Base-by-base conservation (phyloP, 2,797 vertebrate species). In the Pelodytes ibericus region DNA sequence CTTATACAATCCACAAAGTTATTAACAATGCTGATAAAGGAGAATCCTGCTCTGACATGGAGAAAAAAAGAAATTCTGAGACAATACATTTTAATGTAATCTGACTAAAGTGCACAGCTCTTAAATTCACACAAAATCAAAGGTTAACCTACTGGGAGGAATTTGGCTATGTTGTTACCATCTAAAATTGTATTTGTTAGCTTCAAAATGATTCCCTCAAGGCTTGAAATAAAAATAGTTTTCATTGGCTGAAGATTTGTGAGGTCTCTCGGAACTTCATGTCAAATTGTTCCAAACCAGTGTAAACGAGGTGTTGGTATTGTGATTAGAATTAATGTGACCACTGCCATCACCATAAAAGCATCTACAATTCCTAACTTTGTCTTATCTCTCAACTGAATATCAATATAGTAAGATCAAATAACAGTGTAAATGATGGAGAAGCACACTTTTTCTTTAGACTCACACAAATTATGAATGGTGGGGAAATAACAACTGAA, bases 121-220 rank as follows among this genome's bases (percentile, higher is more conserved):
- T 89, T 91, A 88, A 90, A 91, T 90, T 81, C 83, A 86, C 88
- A 90, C 76, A 83, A 87, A 86, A 81, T 88, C 86, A 88, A 87
- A 89, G 86, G 87, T 89, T 90, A 90, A 88, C 90, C 88, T 91
- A 84, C 85, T 85, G 87, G 88, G 87, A 89, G 84, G 88, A 88
- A 92, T 88, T 86, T 82, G 90, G 83, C 72, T 81, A 77, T 87
- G 88, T 86, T 90, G 90, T 92, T 90, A 90, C 81, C 84, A 84
- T 85, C 70, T 86, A 88, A 91, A 88, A 85, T 80, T 84, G 87
- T 91, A 89, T 90, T 91, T 91, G 87, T 83, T 89, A 89, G 87
- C 90, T 89, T 89, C 85, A 88, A 85, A 87, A 90, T 91, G 88
- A 90, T 92, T 82, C 90, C 89, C 90, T 90, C 90, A 88, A 88